Base-by-base conservation (phyloP, 2,113 vertebrate genomes). In the Nymphicus hollandicus region DNA sequence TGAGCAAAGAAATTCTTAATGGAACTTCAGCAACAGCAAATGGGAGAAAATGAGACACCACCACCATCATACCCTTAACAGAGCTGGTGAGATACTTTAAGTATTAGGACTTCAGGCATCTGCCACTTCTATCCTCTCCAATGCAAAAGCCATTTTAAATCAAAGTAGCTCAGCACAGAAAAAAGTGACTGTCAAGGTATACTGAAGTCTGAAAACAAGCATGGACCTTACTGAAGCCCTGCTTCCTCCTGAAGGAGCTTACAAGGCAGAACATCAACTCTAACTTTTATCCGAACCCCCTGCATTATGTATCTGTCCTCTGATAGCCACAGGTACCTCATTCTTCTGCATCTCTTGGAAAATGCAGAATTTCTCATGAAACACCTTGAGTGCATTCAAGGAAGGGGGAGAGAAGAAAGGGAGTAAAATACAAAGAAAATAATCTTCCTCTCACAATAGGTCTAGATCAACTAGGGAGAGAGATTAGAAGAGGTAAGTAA, bases 311-410 rank as follows among this genome's bases (percentile, higher is more conserved):
- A 12, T 78, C 56, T 44, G n/a, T 72, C 87, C 65, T 86, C 82
- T 81, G 86, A 43, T 49, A 52, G 39, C 43, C 64, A 63, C 81
- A 70, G 86, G 97, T 98, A 98, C 98, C 98, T 98, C 97, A 71
- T 96, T 97, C 90, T 97, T 94, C 93, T 98, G 97, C 84, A 97
- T 97, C 80, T 98, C 98, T 78, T 98, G 98, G 81, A 98, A 97
- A 97, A 98, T 97, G 96, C 98, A 98, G 97, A 98, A 98, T 96
- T 98, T 98, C 97, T 98, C 98, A 97, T 70, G 90, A 81, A 98
- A 98, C 25, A 3, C 97, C 98, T 98, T 93, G 95, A 94, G 84
- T 89, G 96, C 89, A 97, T 94, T 95, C 76, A 94, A 93, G 71
- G 37, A 66, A 95, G 43, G 52, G 47, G 70, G 31, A 96, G 65